These are phyloP conservation scores for Tetragonula carbonaria DNA, from an alignment of 2,888 invertebrate genomes.

Conservation along the genomic window DNA sequence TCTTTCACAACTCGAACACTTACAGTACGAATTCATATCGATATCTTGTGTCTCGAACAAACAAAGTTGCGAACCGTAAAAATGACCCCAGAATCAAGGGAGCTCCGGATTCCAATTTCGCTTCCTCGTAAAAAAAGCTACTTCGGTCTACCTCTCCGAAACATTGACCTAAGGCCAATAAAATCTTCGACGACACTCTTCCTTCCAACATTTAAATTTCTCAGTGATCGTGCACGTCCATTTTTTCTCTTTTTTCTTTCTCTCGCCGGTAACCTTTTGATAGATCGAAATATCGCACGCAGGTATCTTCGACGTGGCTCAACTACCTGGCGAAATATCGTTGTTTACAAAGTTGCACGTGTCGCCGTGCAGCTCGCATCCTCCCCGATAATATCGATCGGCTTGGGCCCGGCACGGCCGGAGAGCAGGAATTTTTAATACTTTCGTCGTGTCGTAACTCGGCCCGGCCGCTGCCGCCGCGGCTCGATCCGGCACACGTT, in stretches of 20 bases:
- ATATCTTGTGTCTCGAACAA: not conserved
- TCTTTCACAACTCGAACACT: not conserved
- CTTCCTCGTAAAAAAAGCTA: not conserved
- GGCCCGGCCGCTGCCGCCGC: not conserved
- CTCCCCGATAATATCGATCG: conserved; percentile 56
- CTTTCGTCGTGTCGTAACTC: conserved; percentile 48
- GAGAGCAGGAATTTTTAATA: conserved; percentile 49
- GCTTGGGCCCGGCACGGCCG: not conserved
- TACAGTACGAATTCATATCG: not conserved
- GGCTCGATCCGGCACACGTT: conserved; percentile 6
- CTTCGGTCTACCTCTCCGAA: not conserved
- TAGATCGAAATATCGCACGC: not conserved
- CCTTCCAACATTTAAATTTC: not conserved
- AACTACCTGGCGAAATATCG: conserved; percentile 31
- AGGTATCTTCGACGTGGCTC: not conserved
- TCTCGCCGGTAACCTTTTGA: not conserved
- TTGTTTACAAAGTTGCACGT: conserved; percentile 50
- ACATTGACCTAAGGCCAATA: not conserved
- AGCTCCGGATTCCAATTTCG: not conserved
- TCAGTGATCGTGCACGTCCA: not conserved
- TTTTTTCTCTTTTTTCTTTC: not conserved
- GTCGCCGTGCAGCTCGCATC: conserved; percentile 21
- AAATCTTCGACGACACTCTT: not conserved
- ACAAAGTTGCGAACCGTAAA: not conserved
- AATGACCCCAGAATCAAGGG: not conserved